Evolutionary conservation across 1,140 invertebrate genomes (phyloP).

Genomic region (Lamellibrachia luymesi): DNA sequence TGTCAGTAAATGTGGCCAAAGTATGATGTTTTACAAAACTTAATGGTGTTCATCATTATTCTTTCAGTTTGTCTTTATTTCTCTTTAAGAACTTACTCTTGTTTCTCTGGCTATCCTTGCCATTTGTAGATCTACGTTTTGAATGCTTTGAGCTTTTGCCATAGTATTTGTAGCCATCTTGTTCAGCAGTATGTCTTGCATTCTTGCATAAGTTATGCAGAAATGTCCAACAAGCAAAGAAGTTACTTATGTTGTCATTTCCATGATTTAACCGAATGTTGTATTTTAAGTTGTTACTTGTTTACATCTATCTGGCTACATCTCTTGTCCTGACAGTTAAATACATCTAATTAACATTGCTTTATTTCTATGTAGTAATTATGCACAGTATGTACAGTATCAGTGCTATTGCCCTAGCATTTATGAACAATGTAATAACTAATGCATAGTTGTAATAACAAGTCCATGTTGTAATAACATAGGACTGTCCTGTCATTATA

Average conservation of each 20-base stretch:
- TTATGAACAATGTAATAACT: neutral
- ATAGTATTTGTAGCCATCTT: neutral
- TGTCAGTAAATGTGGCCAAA: too few relatives aligned
- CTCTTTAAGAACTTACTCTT: neutral
- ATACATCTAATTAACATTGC: neutral
- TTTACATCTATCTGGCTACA: neutral
- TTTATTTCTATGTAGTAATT: neutral
- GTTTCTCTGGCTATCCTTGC: neutral
- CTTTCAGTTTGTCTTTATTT: neutral
- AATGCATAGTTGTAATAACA: neutral
- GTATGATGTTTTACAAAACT: too few relatives aligned
- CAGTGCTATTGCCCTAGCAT: neutral
- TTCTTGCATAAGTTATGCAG: neutral
- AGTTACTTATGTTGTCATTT: neutral
- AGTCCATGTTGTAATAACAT: neutral
- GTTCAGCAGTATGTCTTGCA: neutral
- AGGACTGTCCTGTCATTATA: neutral
- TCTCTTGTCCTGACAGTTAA: neutral
- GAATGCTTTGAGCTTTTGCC: neutral
- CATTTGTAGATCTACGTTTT: neutral
- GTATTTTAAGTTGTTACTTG: neutral
- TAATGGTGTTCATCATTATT: too few relatives aligned
- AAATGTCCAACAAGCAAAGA: neutral
- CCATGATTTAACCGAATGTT: neutral
- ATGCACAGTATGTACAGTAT: neutral